These are phyloP conservation scores for Smutsia gigantea DNA, from an alignment of 2,797 vertebrate genomes.

Conservation along the genomic window DNA sequence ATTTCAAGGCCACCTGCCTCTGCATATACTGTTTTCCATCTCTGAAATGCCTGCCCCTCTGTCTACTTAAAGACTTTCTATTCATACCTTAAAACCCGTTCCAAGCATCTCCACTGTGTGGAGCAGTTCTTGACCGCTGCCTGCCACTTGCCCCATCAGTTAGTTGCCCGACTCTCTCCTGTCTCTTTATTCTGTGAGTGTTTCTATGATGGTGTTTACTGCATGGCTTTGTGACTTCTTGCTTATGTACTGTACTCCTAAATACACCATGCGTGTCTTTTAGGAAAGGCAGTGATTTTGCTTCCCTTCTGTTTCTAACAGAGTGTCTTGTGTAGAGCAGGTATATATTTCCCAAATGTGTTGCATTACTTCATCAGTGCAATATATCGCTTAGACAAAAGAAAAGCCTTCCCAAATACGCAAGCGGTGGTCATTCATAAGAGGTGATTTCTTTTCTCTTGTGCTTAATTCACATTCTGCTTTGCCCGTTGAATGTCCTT, in stretches of 20 bases:
- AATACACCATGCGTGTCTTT: not conserved
- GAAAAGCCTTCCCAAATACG: not conserved
- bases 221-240: not conserved
- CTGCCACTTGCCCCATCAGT: not conserved
- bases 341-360: not conserved
- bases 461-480: not conserved
- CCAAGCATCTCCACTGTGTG: not conserved
- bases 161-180: not conserved
- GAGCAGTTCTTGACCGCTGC: not conserved
- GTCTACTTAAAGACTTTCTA: not conserved
- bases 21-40: not conserved
- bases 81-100: not conserved
- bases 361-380: not conserved
- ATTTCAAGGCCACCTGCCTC: not conserved
- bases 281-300: not conserved
- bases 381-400: not conserved
- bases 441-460: not conserved
- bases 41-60: not conserved
- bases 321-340: not conserved
- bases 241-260: not conserved
- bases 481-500: not conserved
- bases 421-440: not conserved
- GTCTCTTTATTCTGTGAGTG: not conserved
- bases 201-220: not conserved
- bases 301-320: not conserved